A percentile compares a stretch with the other conserved stretches of the same genome.
Evolutionary conservation across 1,140 invertebrate species (phyloP).

Genomic region (Zaprionus capensis): DNA sequence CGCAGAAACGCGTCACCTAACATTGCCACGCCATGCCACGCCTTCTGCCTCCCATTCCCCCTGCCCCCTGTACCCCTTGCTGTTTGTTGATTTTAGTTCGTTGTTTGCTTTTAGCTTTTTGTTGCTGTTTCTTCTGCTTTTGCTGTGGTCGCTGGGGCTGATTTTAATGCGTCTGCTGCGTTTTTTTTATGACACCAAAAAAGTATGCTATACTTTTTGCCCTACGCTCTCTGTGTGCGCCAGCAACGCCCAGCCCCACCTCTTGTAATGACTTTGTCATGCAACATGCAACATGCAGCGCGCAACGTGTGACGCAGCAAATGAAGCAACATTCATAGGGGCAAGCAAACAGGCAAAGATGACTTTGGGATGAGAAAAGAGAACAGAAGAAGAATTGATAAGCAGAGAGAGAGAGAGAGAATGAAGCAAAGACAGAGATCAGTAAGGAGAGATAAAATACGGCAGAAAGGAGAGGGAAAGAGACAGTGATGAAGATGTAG

Average conservation of each 20-base stretch:
- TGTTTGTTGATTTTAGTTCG: slow-evolving; percentile 55
- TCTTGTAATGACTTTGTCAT: slow-evolving; percentile 43
- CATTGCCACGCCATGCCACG: slow-evolving; percentile 11
- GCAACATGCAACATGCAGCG: slow-evolving; percentile 25
- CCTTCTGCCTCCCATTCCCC: not conserved
- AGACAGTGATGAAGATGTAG: too few species aligned
- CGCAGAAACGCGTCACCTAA: slow-evolving; percentile 41
- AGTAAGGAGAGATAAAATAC: not conserved
- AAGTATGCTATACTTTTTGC: slow-evolving; percentile 30
- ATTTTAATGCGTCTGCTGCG: slow-evolving; percentile 48
- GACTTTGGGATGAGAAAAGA: not conserved
- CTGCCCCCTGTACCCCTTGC: not conserved
- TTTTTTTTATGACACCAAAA: slow-evolving; percentile 38
- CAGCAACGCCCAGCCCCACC: not conserved
- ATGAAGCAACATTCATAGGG: slow-evolving; percentile 20
- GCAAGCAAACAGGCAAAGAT: not conserved
- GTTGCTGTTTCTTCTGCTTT: slow-evolving; percentile 5
- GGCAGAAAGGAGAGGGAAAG: too few species aligned
- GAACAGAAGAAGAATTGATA: not conserved
- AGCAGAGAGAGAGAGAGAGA: not conserved
- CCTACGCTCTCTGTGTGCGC: not conserved
- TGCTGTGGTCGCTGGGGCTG: slow-evolving; percentile 22
- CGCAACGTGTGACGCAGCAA: slow-evolving; percentile 15
- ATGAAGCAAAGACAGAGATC: not conserved
- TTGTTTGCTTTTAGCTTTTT: slow-evolving; percentile 42